A percentile compares a stretch with the other conserved stretches of the same genome.
Conservation (phyloP, 2,888 invertebrate species). For the Diaprepes abbreviatus region DNA sequence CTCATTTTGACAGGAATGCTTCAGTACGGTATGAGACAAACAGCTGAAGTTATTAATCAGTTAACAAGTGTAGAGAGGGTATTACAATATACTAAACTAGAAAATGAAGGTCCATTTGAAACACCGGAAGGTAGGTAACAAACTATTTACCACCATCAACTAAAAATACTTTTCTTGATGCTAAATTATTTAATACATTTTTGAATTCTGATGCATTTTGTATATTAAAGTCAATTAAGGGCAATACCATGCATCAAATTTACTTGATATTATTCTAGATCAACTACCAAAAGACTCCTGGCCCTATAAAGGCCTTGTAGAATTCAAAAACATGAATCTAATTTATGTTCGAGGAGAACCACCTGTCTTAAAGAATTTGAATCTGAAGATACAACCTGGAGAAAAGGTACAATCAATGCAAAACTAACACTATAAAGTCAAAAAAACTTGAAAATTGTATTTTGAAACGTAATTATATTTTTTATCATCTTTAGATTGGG, state of each 20-base stretch:
- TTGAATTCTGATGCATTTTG: too few relatives aligned
- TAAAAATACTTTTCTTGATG: background rate
- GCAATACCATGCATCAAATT: too few relatives aligned
- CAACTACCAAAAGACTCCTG: conserved; percentile 69
- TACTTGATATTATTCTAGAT: conserved; percentile 67
- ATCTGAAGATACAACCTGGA: conserved; percentile 73
- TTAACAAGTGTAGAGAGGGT: conserved; percentile 88
- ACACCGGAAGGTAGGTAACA: conserved; percentile 64
- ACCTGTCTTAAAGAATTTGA: conserved; percentile 79
- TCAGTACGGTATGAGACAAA: conserved; percentile 84
- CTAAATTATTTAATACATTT: too few relatives aligned
- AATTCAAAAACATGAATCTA: conserved; percentile 74
- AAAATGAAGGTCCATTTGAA: conserved; percentile 77
- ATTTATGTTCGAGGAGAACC: conserved; percentile 74
- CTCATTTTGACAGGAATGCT: conserved; percentile 85
- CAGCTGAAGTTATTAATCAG: conserved; percentile 81
- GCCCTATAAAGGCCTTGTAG: conserved; percentile 74
- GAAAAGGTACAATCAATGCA: conserved; percentile 80
- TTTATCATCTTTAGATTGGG: conserved; percentile 78
- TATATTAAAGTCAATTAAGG: too few relatives aligned
- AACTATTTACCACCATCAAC: background rate
- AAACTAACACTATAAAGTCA: too few relatives aligned
- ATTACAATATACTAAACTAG: conserved; percentile 81
- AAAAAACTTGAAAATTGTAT: too few relatives aligned
- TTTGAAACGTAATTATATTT: too few relatives aligned